Percentiles rank a stretch among this genome's conserved stretches.
Conservation (phyloP, 2,113 vertebrate species). For the Terrapene triunguis region DNA sequence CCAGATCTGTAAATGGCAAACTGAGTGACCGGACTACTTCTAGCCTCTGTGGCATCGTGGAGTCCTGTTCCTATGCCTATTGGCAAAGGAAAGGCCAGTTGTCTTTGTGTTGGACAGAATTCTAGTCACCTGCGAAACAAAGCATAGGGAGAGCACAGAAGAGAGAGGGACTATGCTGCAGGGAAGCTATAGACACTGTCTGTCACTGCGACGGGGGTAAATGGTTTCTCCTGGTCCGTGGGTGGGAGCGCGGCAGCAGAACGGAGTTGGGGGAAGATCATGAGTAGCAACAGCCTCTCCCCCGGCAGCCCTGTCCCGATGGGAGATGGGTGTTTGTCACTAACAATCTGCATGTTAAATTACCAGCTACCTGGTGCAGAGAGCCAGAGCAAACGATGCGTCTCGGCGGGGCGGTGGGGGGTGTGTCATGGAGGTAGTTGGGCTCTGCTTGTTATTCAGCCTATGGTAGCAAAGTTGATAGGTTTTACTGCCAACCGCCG, state of each 20-base stretch:
- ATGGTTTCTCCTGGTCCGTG: neutral
- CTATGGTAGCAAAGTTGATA: neutral
- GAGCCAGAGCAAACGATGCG: neutral
- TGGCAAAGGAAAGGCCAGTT: neutral
- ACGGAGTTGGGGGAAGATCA: too few relatives aligned
- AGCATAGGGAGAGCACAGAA: too few relatives aligned
- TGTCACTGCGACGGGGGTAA: neutral
- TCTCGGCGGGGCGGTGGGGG: neutral
- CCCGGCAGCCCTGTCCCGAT: neutral
- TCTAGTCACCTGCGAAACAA: neutral
- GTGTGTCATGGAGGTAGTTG: neutral
- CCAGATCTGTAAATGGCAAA: neutral
- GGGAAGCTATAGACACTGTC: neutral
- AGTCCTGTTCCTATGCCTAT: neutral
- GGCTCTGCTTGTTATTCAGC: neutral
- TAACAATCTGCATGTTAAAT: neutral
- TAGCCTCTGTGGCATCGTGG: neutral
- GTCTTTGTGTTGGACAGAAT: neutral
- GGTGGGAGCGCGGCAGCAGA: too few relatives aligned
- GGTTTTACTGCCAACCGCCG: neutral
- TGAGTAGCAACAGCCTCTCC: too few relatives aligned
- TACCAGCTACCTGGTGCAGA: too few relatives aligned
- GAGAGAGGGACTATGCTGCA: too few relatives aligned
- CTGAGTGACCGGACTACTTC: neutral
- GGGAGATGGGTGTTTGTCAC: neutral